Conservation (phyloP, 2,797 vertebrate species). For the Rhinatrema bivittatum region DNA sequence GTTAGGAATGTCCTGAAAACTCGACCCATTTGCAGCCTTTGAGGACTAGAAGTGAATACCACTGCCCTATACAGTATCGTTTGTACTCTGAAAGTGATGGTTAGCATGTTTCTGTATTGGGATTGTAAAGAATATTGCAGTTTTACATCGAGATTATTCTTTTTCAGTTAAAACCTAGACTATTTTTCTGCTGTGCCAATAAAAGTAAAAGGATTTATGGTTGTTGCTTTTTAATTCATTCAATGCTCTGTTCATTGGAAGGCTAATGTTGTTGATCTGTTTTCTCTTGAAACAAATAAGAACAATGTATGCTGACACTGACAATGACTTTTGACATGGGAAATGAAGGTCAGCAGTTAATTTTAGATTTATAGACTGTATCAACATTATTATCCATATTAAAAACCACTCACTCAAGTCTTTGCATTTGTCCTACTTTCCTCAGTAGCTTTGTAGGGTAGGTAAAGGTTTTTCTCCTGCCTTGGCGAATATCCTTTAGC, state of each 20-base stretch:
- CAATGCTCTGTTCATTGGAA: slow-evolving; percentile 64
- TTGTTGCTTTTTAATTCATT: slow-evolving; percentile 67
- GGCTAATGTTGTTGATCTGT: slow-evolving; percentile 66
- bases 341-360: slow-evolving; percentile 58
- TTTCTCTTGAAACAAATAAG: slow-evolving; percentile 68
- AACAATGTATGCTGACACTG: slow-evolving; percentile 60
- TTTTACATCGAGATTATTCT: slow-evolving; percentile 30
- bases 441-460: slow-evolving; percentile 34
- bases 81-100: too few relatives aligned
- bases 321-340: slow-evolving; percentile 61
- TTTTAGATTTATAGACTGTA: slow-evolving; percentile 62
- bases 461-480: slow-evolving; percentile 10
- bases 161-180: slow-evolving; percentile 46
- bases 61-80: too few relatives aligned
- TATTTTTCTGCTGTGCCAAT: slow-evolving; percentile 63
- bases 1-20: too few relatives aligned
- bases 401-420: slow-evolving; percentile 59
- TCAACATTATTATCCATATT: slow-evolving; percentile 58
- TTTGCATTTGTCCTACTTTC: slow-evolving; percentile 53
- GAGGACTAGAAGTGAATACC: too few relatives aligned
- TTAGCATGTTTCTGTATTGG: too few relatives aligned
- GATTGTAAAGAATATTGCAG: slow-evolving; percentile 23
- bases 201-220: slow-evolving; percentile 61
- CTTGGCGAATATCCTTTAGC: slow-evolving; percentile 30
- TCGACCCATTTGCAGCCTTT: too few relatives aligned